Evolutionary conservation across 2,888 invertebrate genomes (phyloP), one percentile per base, ranked within the genome.

Genomic region (Notodonta dromedarius): DNA sequence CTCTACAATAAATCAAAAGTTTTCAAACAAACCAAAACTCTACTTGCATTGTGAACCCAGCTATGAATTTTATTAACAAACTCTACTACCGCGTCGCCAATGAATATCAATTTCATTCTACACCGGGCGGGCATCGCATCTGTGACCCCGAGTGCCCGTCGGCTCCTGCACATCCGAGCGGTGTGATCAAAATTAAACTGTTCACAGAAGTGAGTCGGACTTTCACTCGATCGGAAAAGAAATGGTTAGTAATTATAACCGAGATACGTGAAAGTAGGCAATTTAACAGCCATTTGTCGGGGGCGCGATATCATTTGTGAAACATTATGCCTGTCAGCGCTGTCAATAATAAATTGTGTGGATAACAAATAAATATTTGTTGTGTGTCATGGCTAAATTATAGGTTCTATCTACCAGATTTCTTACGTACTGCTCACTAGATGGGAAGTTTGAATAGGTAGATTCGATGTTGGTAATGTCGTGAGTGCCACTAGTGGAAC

Each of bases 201-300:
- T 72, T 76, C 77, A 70, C 67, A 80, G 74, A 76, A 74, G 79
- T 81, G 79, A 72, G 71, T 63, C 79, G 60, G 55, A 82, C 87
- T 88, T 87, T 88, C 87, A 80, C 83, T 68, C 70, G 55, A 73
- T 79, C 70, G 73, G 70, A 82, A 76, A 82, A 83, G 76, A 84
- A 84, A 80, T 84, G 78, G 71, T 72, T 73, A 71, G 78, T 84
- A 83, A 85, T 85, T 84, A 83, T 76, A 76, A 69, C 69, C 63
- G 70, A 78, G 83, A 80, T 83, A 71, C 80, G 80, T 75, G 86
- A 86, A 86, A 86, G 86, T 77, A 71, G 67, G 73, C 66, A 79
- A 79, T 81, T 77, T 72, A 66, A 71, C 78, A 67, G 69, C 69
- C 61, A 71, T 76, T 78, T 73, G 66, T 77, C 73, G 67, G 63